Evolutionary conservation across 2,797 vertebrate genomes (phyloP).

Genomic region (Acanthurus lineatus): DNA sequence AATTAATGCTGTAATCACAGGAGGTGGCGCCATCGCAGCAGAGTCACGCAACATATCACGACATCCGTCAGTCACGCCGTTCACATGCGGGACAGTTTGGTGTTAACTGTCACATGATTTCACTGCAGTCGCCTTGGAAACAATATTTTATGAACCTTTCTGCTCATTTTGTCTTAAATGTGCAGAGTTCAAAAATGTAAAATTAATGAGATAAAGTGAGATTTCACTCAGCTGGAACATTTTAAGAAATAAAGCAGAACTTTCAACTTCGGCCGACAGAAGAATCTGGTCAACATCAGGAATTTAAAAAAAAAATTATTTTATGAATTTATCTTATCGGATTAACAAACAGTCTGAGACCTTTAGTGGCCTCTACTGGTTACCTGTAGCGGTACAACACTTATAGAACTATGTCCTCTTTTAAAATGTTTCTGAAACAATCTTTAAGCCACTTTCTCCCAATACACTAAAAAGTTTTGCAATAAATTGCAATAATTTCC

Average conservation of each 20-base stretch:
- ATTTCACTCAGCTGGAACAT: conserved; percentile 26
- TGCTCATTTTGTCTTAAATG: conserved; percentile 14
- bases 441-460: too few species aligned
- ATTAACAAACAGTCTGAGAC: neutral
- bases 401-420: neutral
- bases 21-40: conserved; percentile 21
- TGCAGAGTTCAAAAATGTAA: conserved; percentile 11
- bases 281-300: neutral
- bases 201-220: conserved; percentile 24
- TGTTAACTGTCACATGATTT: conserved; percentile 25
- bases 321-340: neutral
- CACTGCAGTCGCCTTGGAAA: conserved; percentile 15
- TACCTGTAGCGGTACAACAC: too few species aligned
- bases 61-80: neutral
- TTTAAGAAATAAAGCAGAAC: neutral
- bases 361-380: neutral
- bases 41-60: conserved; percentile 14
- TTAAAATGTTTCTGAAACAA: neutral
- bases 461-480: too few species aligned
- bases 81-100: neutral
- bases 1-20: neutral
- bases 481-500: too few species aligned
- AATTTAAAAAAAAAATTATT: neutral
- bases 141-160: conserved; percentile 25
- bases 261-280: neutral